Evolutionary conservation across 2,888 invertebrate genomes (phyloP).

Genomic region (Gisinianus flammeolus): DNA sequence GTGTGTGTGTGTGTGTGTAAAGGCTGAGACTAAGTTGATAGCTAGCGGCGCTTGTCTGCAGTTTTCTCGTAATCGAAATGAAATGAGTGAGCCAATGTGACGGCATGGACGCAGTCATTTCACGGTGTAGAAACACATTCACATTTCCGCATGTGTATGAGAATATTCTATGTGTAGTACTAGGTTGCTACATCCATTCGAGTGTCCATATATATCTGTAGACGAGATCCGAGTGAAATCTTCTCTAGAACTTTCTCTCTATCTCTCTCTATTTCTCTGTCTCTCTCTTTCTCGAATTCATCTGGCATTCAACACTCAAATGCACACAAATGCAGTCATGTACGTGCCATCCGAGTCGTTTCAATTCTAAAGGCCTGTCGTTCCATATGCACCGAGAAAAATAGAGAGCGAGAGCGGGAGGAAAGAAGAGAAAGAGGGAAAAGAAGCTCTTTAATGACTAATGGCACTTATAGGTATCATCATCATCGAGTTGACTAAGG

Average conservation of each 20-base stretch:
- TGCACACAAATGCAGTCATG: not conserved
- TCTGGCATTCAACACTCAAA: not conserved
- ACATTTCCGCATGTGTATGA: no score
- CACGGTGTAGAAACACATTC: slow-evolving; percentile 4
- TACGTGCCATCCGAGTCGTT: not conserved
- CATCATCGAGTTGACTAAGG: not conserved
- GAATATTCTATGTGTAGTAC: no score
- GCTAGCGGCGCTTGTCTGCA: no score
- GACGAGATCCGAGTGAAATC: no score
- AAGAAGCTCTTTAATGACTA: slow-evolving; percentile 23
- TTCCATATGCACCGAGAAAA: not conserved
- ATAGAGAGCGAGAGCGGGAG: not conserved
- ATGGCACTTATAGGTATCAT: slow-evolving; percentile 25
- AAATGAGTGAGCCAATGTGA: not conserved
- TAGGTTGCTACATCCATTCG: no score
- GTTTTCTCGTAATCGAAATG: slow-evolving; percentile 20
- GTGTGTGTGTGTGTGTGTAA: not conserved
- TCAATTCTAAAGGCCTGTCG: not conserved
- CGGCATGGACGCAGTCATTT: not conserved
- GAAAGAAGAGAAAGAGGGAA: not conserved
- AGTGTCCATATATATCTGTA: no score
- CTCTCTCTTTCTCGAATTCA: not conserved
- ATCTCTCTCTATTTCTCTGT: not conserved
- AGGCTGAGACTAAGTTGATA: not conserved
- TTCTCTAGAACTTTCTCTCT: no score